Conservation (phyloP, 1,140 invertebrate species). For the Drosophila sechellia region DNA sequence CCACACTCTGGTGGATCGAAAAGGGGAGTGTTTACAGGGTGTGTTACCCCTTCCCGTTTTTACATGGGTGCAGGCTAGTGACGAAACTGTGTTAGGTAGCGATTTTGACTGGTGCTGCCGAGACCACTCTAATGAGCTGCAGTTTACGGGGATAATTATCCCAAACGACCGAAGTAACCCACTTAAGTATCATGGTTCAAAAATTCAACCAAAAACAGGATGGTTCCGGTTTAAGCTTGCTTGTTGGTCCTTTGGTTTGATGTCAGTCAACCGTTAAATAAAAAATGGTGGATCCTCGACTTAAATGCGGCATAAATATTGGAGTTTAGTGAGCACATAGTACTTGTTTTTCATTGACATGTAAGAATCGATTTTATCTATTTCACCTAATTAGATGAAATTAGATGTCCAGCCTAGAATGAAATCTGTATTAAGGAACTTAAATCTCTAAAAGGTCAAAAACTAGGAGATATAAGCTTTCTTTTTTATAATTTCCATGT, state of each 20-base stretch:
- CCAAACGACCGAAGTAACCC: constrained; percentile 5
- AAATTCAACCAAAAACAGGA: not conserved
- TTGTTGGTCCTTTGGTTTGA: not conserved
- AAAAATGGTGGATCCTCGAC: too few relatives aligned
- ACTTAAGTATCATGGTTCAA: constrained; percentile 2
- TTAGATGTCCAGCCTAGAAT: too few relatives aligned
- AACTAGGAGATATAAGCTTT: too few relatives aligned
- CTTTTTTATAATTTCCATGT: too few relatives aligned
- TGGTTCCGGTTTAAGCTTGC: not conserved
- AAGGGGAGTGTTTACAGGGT: not conserved
- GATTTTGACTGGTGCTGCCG: constrained; percentile 11
- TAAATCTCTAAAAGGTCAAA: too few relatives aligned
- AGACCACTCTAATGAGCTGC: constrained; percentile 38
- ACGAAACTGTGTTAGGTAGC: constrained; percentile 56
- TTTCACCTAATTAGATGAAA: too few relatives aligned
- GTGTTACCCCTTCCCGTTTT: not conserved
- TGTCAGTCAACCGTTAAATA: not conserved
- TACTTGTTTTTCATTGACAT: too few relatives aligned
- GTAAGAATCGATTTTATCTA: too few relatives aligned
- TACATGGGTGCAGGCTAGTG: constrained; percentile 23
- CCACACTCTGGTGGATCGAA: constrained; percentile 42
- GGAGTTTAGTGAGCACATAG: too few relatives aligned
- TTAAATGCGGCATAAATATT: too few relatives aligned
- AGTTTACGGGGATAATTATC: constrained; percentile 16
- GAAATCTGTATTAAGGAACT: too few relatives aligned